A percentile compares a stretch with the other conserved stretches of the same genome.
Evolutionary conservation across 2,797 vertebrate genomes (phyloP).

Genomic region (Fratercula arctica): DNA sequence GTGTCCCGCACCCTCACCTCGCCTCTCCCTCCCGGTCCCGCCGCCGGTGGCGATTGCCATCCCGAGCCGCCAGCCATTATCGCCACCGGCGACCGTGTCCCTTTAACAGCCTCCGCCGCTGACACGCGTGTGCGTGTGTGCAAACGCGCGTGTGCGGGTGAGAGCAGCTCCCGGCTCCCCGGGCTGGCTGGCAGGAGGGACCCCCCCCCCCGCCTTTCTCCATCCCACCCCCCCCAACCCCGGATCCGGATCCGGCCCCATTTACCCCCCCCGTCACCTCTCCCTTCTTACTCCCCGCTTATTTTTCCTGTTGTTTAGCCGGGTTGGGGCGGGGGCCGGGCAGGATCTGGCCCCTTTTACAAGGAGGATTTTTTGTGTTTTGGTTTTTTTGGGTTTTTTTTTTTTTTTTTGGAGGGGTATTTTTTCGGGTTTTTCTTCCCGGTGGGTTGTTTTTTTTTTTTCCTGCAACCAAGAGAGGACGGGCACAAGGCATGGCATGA

Average conservation of each 20-base stretch:
- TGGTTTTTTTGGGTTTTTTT: background rate
- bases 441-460: background rate
- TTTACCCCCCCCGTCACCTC: background rate
- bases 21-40: background rate
- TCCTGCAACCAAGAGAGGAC: background rate
- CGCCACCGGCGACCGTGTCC: constrained; percentile 47
- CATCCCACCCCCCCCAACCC: background rate
- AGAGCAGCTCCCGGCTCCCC: constrained; percentile 46
- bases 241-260: constrained; percentile 22
- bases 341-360: constrained; percentile 36
- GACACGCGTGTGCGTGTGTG: constrained; percentile 49
- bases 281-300: background rate
- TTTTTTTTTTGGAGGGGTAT: background rate
- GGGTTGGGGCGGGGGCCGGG: constrained; percentile 28
- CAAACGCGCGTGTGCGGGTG: constrained; percentile 61
- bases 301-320: constrained; percentile 38
- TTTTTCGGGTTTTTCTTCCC: background rate
- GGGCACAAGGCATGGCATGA: constrained; percentile 49
- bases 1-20: constrained; percentile 23
- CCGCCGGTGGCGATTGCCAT: background rate
- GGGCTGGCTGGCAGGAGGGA: constrained; percentile 44
- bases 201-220: background rate
- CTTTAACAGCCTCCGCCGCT: constrained; percentile 75
- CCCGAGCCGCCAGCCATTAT: background rate
- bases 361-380: background rate